Evolutionary conservation across 2,888 invertebrate genomes (phyloP), one percentile per base, ranked within the genome.

Genomic region (Sturmia bella): DNA sequence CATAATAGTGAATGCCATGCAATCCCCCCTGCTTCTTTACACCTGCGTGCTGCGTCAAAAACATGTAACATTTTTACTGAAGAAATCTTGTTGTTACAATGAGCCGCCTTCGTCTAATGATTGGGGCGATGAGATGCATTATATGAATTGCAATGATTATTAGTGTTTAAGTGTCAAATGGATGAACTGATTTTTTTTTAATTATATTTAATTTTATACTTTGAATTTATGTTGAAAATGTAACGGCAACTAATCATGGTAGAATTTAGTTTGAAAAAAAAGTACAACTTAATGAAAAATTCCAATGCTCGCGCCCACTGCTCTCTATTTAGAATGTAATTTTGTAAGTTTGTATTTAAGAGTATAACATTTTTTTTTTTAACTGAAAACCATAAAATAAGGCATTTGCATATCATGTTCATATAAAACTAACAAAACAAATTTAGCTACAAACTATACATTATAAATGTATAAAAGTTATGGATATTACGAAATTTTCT

Each of bases 41-140:
- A 93, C 96, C 64, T 96, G 96, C 85, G 93, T 96, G 13, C 91
- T 95, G 61, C 93, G 95, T 66, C 96, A 96, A 87, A 94, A 94
- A 80, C 95, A 96, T 87, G 96, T 97, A 1, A 94, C 94, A 9
- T 96, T 95, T 90, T 91, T 96, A 72, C 90, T 96, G 57, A 93
- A 94, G 80, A 96, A 96, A 90, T 95, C 95, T 68, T 96, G 96
- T 90, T 95, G 95, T 86, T 95, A 95, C 87, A 93, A 94, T 39
- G 94, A 95, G 84, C 94, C 94, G 0, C 93, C 95, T 32, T 94
- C 94, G 2, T 93, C 93, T 0, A 93, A 93, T n/a, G 96, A 96
- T 87, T 96, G 96, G 96, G 96, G 96, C 0, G 96, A 96, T 87
- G 96, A 97, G 91, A 94, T 96, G 95, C 94, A 95, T 68, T 96